These are phyloP conservation scores for Bradypodion ventrale DNA, from an alignment of 2,797 vertebrate genomes.

Conservation along the genomic window DNA sequence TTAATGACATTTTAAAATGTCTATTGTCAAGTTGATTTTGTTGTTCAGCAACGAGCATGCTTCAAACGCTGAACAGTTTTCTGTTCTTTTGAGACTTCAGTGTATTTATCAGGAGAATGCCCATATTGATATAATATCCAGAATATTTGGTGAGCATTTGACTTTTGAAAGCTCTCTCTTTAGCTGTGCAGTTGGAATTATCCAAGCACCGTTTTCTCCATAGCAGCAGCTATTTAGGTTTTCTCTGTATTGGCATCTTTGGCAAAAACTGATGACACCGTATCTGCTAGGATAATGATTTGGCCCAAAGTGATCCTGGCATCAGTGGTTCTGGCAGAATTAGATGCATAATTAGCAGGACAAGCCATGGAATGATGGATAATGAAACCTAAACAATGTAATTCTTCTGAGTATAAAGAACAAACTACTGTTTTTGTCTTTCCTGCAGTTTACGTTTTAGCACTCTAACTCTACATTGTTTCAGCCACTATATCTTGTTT, in stretches of 20 bases:
- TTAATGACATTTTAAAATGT: conserved; percentile 66
- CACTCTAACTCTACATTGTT: background rate
- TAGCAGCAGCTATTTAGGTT: background rate
- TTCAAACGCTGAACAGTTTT: conserved; percentile 35
- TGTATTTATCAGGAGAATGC: background rate
- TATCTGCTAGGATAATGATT: background rate
- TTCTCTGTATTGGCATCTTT: background rate
- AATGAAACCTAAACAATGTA: conserved; percentile 35
- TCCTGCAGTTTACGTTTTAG: background rate
- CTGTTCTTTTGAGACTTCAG: conserved; percentile 21
- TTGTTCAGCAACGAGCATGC: conserved; percentile 51
- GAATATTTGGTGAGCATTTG: background rate
- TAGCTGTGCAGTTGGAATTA: conserved; percentile 29
- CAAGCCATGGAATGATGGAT: conserved; percentile 38
- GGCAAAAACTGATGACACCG: background rate
- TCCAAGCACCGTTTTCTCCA: background rate
- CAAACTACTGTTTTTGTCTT: background rate
- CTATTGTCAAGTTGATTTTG: conserved; percentile 58
- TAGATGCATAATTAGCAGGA: background rate
- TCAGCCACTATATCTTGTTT: background rate
- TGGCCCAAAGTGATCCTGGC: background rate
- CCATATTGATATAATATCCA: conserved; percentile 10
- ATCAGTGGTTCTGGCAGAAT: background rate
- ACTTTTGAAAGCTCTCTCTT: conserved; percentile 33
- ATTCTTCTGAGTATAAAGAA: background rate